Evolutionary conservation across 2,113 vertebrate species (phyloP), one percentile per base, ranked within the genome.

Genomic region (Takifugu flavidus): DNA sequence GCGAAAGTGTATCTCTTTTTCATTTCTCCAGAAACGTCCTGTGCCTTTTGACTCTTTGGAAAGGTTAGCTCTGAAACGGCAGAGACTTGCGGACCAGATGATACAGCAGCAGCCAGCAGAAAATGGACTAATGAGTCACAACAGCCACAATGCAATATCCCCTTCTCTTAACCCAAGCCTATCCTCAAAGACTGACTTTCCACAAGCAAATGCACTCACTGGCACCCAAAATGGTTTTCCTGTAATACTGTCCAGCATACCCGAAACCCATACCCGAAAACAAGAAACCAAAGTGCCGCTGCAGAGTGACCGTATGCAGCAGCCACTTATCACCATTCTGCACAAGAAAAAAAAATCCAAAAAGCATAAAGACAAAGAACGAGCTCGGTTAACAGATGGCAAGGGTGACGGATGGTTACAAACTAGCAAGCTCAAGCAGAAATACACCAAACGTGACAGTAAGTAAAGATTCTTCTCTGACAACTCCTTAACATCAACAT

Each of bases 311-410:
- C 70, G 76, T 53, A 5, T 62, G 49, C 80, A 80, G 10, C 72
- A 80, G 65, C 82, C 77, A 59, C 69, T 77, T 27, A 2, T 63
- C 52, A 87, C 53, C 68, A 72, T 62, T 73, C 87, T 88, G 65
- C 86, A 87, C 81, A 87, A 55, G 61, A 91, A 86, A 82, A 91
- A 90, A 71, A 92, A 90, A 62, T 86, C 88, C 3, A 90, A 91
- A 78, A 91, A 91, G 79, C 90, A 91, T 70, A 92, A 91, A 81
- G 90, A 90, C 54, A 87, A 84, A 43, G 88, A 90, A 27, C 47
- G 85, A 0, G 88, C 90, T 51, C 80, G 73, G 49, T 84, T 88
- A 61, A 92, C 88, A 81, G 78, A 79, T 31, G 63, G 60, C 67
- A 79, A 59, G 79, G 65, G 55, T 45, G 59, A 26, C 3, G 72